Evolutionary conservation across 64 coral and sea anemone genomes (phyloP).

Genomic region (Actinia tenebrosa): DNA sequence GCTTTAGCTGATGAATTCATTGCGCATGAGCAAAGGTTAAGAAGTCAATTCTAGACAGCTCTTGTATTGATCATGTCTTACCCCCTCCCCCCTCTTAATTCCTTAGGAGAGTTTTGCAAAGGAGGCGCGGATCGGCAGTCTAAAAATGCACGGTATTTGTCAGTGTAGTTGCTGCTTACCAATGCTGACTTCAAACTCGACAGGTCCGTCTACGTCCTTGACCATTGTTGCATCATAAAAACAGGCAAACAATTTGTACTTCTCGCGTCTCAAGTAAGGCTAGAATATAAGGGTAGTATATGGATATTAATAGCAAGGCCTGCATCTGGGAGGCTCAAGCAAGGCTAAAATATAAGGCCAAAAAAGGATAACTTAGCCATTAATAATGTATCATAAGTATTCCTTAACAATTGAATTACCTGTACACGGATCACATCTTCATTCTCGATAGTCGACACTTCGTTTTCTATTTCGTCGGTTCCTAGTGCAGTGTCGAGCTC

Average conservation of each 20-base stretch:
- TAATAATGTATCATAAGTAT: too few relatives aligned
- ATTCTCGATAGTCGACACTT: conserved; percentile 37
- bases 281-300: not conserved
- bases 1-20: too few relatives aligned
- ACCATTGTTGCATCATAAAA: conserved; percentile 95
- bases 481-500: conserved; percentile 79
- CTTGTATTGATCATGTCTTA: too few relatives aligned
- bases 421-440: conserved; percentile 74
- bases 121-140: too few relatives aligned
- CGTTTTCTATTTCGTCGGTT: conserved; percentile 48
- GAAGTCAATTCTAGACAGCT: too few relatives aligned
- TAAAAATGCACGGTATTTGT: too few relatives aligned
- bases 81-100: too few relatives aligned
- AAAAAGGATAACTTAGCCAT: too few relatives aligned
- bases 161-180: conserved; percentile 30
- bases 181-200: conserved; percentile 99
- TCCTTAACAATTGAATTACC: conserved; percentile 13
- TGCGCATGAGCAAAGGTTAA: too few relatives aligned
- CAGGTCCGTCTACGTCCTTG: conserved; percentile 73
- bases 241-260: conserved; percentile 87
- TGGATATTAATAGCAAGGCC: not conserved
- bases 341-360: too few relatives aligned
- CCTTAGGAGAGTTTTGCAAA: too few relatives aligned
- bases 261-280: conserved; percentile 78
- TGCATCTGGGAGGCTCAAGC: not conserved